phyloP scores from a whole-genome alignment of 2,888 invertebrate species.

The Coelogynopora nodosa region DNA sequence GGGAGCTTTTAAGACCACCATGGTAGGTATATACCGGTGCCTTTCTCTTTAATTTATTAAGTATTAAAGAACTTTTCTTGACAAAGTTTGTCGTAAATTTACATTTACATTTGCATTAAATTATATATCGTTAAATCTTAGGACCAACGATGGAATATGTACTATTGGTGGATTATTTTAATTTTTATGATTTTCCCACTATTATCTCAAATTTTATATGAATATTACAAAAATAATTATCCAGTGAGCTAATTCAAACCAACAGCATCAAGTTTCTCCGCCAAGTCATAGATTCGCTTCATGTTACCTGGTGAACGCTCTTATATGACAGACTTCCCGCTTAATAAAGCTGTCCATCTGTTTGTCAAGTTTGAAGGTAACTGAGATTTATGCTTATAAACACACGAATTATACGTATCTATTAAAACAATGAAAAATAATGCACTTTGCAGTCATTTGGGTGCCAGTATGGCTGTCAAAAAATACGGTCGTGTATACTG shows the following conservation, averaged over 20 bases:
- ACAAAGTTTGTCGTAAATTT: no score
- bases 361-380: not conserved
- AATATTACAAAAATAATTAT: not conserved
- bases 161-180: no score
- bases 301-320: not conserved
- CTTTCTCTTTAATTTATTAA: not conserved
- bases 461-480: constrained; percentile 16
- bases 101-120: no score
- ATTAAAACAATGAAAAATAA: not conserved
- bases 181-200: no score
- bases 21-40: not conserved
- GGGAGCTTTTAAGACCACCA: not conserved
- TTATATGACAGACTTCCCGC: no score
- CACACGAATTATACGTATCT: not conserved
- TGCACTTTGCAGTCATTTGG: not conserved
- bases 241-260: not conserved
- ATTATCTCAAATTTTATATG: no score
- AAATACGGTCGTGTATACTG: no score
- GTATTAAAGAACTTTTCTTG: no score
- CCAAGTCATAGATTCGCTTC: not conserved
- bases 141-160: no score
- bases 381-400: not conserved
- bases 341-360: not conserved
- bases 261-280: not conserved
- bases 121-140: no score